Conservation (phyloP, 2,113 vertebrate genomes). For the Laticauda colubrina region DNA sequence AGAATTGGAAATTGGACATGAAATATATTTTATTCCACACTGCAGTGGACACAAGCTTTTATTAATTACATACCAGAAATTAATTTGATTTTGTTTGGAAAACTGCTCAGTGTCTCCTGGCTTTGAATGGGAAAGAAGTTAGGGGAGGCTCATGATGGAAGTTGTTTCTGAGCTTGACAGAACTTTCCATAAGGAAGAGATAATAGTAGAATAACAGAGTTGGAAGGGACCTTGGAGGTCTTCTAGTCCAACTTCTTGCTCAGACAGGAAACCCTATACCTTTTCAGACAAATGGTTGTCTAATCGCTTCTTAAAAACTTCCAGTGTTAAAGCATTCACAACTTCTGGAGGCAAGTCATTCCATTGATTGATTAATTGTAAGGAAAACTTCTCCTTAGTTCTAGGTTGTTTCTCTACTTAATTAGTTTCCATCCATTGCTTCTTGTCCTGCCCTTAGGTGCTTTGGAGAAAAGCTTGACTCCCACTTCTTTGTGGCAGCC, state of each 20-base stretch:
- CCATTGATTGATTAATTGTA: neutral
- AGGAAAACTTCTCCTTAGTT: neutral
- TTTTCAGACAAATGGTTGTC: no score
- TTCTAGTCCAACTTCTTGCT: neutral
- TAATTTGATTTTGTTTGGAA: slow-evolving; percentile 20
- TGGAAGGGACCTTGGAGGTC: neutral
- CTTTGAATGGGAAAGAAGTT: neutral
- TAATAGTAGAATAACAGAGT: neutral
- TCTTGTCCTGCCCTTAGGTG: neutral
- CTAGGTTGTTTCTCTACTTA: neutral
- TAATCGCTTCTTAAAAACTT: neutral
- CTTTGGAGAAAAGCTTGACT: neutral
- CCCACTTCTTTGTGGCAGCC: neutral
- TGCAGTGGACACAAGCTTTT: slow-evolving; percentile 11
- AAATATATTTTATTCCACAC: slow-evolving; percentile 23
- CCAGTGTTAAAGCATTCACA: neutral
- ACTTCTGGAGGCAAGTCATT: neutral
- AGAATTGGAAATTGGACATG: neutral
- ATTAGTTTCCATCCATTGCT: neutral
- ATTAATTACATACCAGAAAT: slow-evolving; percentile 13
- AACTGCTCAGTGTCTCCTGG: neutral
- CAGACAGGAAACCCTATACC: neutral
- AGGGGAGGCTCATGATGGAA: neutral
- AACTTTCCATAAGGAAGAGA: neutral
- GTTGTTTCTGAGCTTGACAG: neutral